Evolutionary conservation across 1,140 invertebrate species (phyloP).

Genomic region (Drosophila equinoxialis): DNA sequence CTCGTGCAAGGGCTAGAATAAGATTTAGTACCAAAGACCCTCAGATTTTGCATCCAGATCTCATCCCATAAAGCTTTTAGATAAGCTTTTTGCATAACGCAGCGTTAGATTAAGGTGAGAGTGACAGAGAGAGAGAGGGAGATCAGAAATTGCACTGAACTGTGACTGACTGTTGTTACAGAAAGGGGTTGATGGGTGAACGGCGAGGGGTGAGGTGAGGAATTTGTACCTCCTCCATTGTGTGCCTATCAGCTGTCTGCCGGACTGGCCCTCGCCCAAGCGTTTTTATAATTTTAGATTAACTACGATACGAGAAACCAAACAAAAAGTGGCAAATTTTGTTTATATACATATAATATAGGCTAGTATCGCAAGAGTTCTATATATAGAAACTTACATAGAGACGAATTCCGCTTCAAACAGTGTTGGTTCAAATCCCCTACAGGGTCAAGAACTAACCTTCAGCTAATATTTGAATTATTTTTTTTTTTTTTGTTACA

Average conservation of each 20-base stretch:
- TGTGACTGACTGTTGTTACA: slow-evolving; percentile 16
- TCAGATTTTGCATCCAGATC: too few relatives aligned
- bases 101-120: neutral
- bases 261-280: neutral
- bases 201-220: slow-evolving; percentile 27
- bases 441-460: slow-evolving; percentile 4
- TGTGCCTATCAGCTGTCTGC: slow-evolving; percentile 48
- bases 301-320: slow-evolving; percentile 32
- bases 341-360: neutral
- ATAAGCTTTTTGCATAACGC: slow-evolving; percentile 48
- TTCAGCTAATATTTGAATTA: neutral
- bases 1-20: too few relatives aligned
- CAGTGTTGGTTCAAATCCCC: slow-evolving; percentile 13
- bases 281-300: slow-evolving; percentile 33
- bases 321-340: slow-evolving; percentile 22
- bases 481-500: neutral
- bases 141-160: slow-evolving; percentile 29
- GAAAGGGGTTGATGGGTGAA: neutral
- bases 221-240: slow-evolving; percentile 29
- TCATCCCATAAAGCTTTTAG: slow-evolving; percentile 36
- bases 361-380: slow-evolving; percentile 12
- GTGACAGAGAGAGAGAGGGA: slow-evolving; percentile 13
- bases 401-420: neutral
- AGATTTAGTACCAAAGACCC: too few relatives aligned
- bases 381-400: slow-evolving; percentile 30